A percentile compares a stretch with the other conserved stretches of the same genome.
Conservation (phyloP, 2,888 invertebrate species). For the Lumbricus terrestris region DNA sequence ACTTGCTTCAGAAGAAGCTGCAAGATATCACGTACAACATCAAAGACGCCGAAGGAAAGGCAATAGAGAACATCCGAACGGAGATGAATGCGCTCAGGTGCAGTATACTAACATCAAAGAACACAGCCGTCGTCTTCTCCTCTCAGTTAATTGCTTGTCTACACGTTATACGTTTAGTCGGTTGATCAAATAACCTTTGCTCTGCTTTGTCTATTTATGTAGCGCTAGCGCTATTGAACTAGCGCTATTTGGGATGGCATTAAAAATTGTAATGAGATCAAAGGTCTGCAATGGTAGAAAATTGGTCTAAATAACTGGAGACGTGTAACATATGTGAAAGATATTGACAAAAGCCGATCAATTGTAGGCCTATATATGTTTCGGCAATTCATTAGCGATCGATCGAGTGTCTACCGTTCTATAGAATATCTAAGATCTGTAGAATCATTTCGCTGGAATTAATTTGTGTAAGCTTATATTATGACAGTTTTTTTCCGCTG, state of each 20-base stretch:
- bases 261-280: not conserved
- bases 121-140: not conserved
- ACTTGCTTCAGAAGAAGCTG: not conserved
- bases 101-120: conserved; percentile 5
- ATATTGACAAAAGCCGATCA: no score
- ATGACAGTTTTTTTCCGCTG: no score
- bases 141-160: not conserved
- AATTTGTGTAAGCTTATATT: no score
- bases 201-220: not conserved
- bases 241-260: not conserved
- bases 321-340: no score
- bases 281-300: no score
- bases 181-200: not conserved
- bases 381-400: no score
- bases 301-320: no score
- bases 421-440: no score
- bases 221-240: not conserved
- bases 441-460: no score
- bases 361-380: no score
- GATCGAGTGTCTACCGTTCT: no score
- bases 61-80: conserved; percentile 12
- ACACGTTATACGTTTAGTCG: not conserved
- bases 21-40: conserved; percentile 5
- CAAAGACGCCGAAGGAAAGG: conserved; percentile 20
- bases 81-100: conserved; percentile 17